These are phyloP conservation scores for Tachina lurida DNA, from an alignment of 2,888 invertebrate species.

Conservation along the genomic window DNA sequence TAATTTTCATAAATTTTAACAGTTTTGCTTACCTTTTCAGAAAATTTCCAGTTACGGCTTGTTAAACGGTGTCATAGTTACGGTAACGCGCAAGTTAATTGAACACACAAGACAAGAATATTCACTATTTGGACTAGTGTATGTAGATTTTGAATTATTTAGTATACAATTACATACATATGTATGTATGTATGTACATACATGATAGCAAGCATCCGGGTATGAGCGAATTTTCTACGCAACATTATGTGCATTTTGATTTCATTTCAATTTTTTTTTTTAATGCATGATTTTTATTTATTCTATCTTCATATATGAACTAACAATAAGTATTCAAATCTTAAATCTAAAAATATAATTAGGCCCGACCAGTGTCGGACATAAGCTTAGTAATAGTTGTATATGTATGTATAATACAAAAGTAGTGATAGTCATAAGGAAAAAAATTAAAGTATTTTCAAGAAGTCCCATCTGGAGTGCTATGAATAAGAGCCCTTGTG, in stretches of 20 bases:
- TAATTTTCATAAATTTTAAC: constrained; percentile 61
- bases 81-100: constrained; percentile 1
- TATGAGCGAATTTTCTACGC: not conserved
- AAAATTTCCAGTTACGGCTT: constrained; percentile 60
- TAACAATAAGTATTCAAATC: too few species aligned
- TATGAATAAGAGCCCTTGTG: too few species aligned
- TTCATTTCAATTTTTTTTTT: not conserved
- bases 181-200: too few species aligned
- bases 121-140: not conserved
- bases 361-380: too few species aligned
- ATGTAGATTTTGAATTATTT: not conserved
- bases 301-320: too few species aligned
- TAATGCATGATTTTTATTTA: too few species aligned
- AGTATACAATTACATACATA: not conserved
- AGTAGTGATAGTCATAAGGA: too few species aligned
- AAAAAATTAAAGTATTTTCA: too few species aligned
- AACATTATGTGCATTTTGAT: not conserved
- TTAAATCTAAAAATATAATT: too few species aligned
- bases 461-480: too few species aligned
- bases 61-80: constrained; percentile 53
- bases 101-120: not conserved
- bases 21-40: constrained; percentile 63
- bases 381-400: too few species aligned
- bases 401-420: too few species aligned
- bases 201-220: not conserved